Conservation (phyloP, 2,888 invertebrate genomes). For the Philhelius pedissequus region DNA sequence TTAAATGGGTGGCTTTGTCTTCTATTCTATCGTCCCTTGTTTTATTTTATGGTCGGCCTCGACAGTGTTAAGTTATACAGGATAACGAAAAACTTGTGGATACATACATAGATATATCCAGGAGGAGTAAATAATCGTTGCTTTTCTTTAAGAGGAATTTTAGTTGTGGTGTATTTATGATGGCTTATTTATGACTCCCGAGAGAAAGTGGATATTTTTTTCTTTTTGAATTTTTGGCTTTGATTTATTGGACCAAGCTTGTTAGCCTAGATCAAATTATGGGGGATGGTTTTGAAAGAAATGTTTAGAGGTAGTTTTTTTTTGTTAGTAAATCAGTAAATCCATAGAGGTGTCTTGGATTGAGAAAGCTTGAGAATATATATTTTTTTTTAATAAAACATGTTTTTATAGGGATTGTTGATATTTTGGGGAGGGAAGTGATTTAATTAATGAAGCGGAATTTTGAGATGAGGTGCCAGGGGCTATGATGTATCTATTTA, state of each 20-base stretch:
- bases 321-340: background rate
- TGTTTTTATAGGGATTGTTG: no score
- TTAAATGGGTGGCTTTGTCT: background rate
- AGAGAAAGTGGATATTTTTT: background rate
- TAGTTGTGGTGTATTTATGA: slow-evolving; percentile 7
- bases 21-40: background rate
- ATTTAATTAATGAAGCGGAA: no score
- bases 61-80: background rate
- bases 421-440: no score
- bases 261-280: background rate
- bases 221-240: background rate
- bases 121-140: slow-evolving; percentile 15
- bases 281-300: background rate
- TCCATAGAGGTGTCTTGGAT: no score
- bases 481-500: no score
- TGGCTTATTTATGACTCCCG: slow-evolving; percentile 5
- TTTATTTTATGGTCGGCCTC: slow-evolving; percentile 1
- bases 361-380: no score
- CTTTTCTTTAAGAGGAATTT: slow-evolving; percentile 2
- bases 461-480: no score
- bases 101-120: background rate
- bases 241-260: slow-evolving; percentile 6
- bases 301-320: background rate
- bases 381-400: no score
- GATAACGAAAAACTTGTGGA: background rate